Evolutionary conservation across 2,797 vertebrate genomes (phyloP), one percentile per base, ranked within the genome.

Genomic region (Melopsittacus undulatus): DNA sequence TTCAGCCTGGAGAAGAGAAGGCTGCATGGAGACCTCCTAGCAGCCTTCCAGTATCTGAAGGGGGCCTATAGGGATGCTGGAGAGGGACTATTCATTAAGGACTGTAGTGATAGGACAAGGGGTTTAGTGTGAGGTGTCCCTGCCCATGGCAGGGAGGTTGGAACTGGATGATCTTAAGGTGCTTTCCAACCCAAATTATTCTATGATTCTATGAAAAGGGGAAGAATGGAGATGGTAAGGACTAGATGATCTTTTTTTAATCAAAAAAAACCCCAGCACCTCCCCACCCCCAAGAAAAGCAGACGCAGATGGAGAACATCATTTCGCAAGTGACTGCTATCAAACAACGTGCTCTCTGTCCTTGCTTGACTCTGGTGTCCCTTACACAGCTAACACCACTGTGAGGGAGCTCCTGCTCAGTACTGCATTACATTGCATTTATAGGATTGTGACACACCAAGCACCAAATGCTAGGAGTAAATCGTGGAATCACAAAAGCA

Each of bases 171-270:
- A 36, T 36, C 36, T 36, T 36, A 36, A 36, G 36, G 36, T 36
- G 36, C 36, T 36, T 36, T 36, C 36, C 36, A 36, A 36, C 36
- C 36, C 36, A 36, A 36, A 36, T 36, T 36, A 36, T 36, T 36
- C 36, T 36, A 36, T 36, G 36, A 36, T 36, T 36, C 36, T 36
- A 36, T 36, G 64, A 75, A 68, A 56, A 86, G 12, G n/a, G 29
- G 18, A 59, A 82, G 27, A 62, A 16, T 29, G 56, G 51, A 46
- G 11, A 27, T 21, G 24, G 11, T 13, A 67, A 27, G 10, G 14
- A 48, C 34, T 54, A 54, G 43, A 10, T 0, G 0, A 17, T 34
- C 4, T 49, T 75, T 79, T 84, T 42, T 61, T 61, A 12, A 38
- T 59, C 19, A 4, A 36, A 63, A n/a, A n/a, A 42, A 57, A 62